Evolutionary conservation across 2,888 invertebrate genomes (phyloP).

Genomic region (Chironomus tentans): DNA sequence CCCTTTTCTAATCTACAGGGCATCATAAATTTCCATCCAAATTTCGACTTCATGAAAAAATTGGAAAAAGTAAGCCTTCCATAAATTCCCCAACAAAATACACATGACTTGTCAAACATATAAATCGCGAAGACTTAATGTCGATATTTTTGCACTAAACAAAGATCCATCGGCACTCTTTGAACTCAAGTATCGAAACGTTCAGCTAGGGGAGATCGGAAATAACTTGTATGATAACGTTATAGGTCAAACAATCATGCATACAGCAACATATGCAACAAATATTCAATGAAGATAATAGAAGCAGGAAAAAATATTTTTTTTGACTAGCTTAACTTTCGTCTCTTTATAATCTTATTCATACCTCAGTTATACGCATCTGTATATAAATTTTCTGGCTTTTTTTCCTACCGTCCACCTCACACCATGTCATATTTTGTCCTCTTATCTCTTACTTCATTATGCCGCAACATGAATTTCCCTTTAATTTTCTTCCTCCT

Average conservation of each 20-base stretch:
- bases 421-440: not conserved
- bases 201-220: not conserved
- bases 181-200: not conserved
- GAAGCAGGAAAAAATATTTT: not conserved
- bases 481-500: too few relatives aligned
- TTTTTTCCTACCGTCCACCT: not conserved
- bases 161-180: too few relatives aligned
- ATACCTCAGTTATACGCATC: not conserved
- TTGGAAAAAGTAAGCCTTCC: too few relatives aligned
- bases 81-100: too few relatives aligned
- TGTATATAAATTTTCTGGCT: too few relatives aligned
- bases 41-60: too few relatives aligned
- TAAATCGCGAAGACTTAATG: too few relatives aligned
- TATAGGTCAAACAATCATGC: slow-evolving; percentile 6
- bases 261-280: slow-evolving; percentile 21
- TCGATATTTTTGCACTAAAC: too few relatives aligned
- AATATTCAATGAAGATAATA: slow-evolving; percentile 5
- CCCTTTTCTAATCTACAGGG: too few relatives aligned
- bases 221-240: not conserved
- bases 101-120: too few relatives aligned
- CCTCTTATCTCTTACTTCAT: slow-evolving; percentile 11
- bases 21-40: too few relatives aligned
- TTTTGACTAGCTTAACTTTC: slow-evolving; percentile 13
- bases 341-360: slow-evolving; percentile 25
- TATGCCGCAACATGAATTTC: too few relatives aligned